Conservation (phyloP, 2,888 invertebrate species). For the Mystacides longicornis region DNA sequence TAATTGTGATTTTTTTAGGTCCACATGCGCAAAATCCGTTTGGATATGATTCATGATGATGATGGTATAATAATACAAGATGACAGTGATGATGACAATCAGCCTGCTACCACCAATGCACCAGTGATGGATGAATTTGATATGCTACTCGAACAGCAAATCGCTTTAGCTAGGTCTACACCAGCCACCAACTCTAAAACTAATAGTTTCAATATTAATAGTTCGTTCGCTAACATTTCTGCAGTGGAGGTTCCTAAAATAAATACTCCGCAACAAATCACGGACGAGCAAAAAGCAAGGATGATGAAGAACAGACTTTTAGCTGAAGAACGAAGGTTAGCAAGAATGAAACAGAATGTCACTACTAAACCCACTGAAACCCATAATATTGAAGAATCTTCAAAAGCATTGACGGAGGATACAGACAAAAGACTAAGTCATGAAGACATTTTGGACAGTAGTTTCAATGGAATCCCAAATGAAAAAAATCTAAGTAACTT, state of each 20-base stretch:
- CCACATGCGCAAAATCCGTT: slow-evolving; percentile 57
- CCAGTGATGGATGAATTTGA: slow-evolving; percentile 57
- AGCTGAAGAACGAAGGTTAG: slow-evolving; percentile 57
- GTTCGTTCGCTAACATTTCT: background rate
- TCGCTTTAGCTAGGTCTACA: slow-evolving; percentile 49
- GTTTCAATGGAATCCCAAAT: too few species aligned
- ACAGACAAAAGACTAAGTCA: too few species aligned
- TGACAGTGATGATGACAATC: slow-evolving; percentile 42
- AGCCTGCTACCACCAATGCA: slow-evolving; percentile 29
- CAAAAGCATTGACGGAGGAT: too few species aligned
- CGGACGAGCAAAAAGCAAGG: slow-evolving; percentile 57
- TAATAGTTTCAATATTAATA: background rate
- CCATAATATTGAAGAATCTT: background rate
- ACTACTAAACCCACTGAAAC: background rate
- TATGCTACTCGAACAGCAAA: slow-evolving; percentile 55
- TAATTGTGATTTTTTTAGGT: slow-evolving; percentile 47
- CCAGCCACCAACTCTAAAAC: slow-evolving; percentile 29
- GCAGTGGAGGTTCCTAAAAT: background rate
- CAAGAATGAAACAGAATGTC: slow-evolving; percentile 35
- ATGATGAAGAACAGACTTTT: slow-evolving; percentile 60
- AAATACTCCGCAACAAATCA: slow-evolving; percentile 3
- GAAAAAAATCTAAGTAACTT: too few species aligned
- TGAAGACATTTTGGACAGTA: too few species aligned
- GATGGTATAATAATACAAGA: slow-evolving; percentile 39
- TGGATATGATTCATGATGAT: slow-evolving; percentile 50